These are phyloP conservation scores for Danaus melanippus DNA, from an alignment of 1,140 invertebrate genomes.

Conservation along the genomic window DNA sequence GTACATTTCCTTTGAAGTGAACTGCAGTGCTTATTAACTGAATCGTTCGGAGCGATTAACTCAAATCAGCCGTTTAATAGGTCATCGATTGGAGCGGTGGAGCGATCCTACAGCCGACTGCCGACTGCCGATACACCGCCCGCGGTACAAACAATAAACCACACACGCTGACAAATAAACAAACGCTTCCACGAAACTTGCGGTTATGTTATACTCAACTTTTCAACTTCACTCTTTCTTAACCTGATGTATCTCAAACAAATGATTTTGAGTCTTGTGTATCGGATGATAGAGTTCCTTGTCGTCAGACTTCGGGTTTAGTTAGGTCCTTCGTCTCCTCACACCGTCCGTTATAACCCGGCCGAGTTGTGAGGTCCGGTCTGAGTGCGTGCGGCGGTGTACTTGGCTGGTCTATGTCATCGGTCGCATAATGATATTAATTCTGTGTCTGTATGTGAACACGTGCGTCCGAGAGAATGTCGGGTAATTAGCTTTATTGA, in stretches of 20 bases:
- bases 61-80: slow-evolving; percentile 14
- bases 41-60: slow-evolving; percentile 22
- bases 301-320: slow-evolving; percentile 6
- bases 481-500: slow-evolving; percentile 25
- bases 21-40: slow-evolving; percentile 9
- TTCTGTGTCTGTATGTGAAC: slow-evolving; percentile 25
- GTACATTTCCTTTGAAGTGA: slow-evolving; percentile 9
- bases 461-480: slow-evolving; percentile 24
- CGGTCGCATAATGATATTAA: slow-evolving; percentile 42
- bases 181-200: slow-evolving; percentile 38
- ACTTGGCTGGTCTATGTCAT: slow-evolving; percentile 28
- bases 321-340: too few species aligned
- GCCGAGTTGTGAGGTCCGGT: slow-evolving; percentile 50
- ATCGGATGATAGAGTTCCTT: slow-evolving; percentile 10
- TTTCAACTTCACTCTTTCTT: background rate
- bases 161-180: slow-evolving; percentile 50
- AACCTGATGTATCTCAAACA: background rate
- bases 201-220: slow-evolving; percentile 18
- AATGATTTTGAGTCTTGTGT: too few species aligned
- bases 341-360: slow-evolving; percentile 33
- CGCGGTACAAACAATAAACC: slow-evolving; percentile 33
- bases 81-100: slow-evolving; percentile 14
- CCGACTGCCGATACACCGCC: slow-evolving; percentile 6
- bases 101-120: slow-evolving; percentile 3
- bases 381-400: slow-evolving; percentile 29